These are phyloP conservation scores for Brachyrhaphis roseni DNA, from an alignment of 2,797 vertebrate species.

Conservation along the genomic window DNA sequence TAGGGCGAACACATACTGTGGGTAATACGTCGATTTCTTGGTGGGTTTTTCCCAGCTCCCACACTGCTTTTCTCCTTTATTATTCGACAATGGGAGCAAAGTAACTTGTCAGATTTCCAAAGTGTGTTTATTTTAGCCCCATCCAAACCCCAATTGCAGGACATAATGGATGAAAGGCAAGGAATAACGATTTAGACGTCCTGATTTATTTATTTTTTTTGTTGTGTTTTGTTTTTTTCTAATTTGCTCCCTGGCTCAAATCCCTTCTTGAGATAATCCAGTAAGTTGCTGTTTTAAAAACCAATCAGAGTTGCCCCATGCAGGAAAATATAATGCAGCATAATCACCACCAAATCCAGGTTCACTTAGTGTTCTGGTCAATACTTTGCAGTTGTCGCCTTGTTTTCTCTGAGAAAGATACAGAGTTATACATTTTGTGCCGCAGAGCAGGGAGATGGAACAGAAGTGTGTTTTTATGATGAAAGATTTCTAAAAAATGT, in stretches of 20 bases:
- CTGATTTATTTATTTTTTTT: constrained; percentile 32
- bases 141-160: constrained; percentile 51
- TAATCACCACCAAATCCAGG: constrained; percentile 52
- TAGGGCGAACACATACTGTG: constrained; percentile 64
- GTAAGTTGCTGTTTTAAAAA: constrained; percentile 36
- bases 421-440: constrained; percentile 18
- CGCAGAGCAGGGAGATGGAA: constrained; percentile 16
- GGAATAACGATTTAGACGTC: constrained; percentile 58
- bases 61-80: constrained; percentile 63
- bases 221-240: constrained; percentile 31
- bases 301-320: constrained; percentile 29
- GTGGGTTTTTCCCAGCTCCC: constrained; percentile 51
- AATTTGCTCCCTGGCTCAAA: constrained; percentile 56
- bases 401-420: constrained; percentile 12
- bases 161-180: constrained; percentile 62
- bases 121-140: constrained; percentile 61
- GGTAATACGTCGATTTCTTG: constrained; percentile 73
- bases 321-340: constrained; percentile 34
- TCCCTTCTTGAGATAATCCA: constrained; percentile 29
- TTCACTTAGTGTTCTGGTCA: constrained; percentile 50
- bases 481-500: constrained; percentile 48
- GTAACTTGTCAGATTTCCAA: constrained; percentile 64
- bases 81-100: constrained; percentile 64
- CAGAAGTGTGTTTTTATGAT: constrained; percentile 40
- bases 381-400: constrained; percentile 37